Percentiles rank a stretch among this genome's conserved stretches.
These are phyloP conservation scores for Perdix hodgsoniae DNA, from an alignment of 2,797 vertebrate genomes.

Conservation along the genomic window DNA sequence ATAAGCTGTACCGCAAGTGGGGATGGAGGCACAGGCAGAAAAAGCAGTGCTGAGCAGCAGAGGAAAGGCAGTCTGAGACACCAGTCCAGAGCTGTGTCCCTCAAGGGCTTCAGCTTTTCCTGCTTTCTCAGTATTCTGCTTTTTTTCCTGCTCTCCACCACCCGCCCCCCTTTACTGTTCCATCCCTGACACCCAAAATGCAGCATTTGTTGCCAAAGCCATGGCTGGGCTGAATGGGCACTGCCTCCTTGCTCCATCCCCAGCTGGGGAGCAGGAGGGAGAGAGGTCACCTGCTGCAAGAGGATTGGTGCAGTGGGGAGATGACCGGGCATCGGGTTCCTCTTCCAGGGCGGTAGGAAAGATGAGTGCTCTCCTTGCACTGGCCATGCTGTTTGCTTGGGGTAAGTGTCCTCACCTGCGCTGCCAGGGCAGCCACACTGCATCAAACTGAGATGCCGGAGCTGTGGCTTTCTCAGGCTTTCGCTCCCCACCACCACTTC, in stretches of 20 bases:
- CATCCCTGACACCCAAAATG: rapidly evolving
- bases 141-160: background rate
- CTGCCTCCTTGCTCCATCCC: background rate
- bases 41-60: background rate
- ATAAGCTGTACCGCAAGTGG: rapidly evolving
- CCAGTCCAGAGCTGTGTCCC: background rate
- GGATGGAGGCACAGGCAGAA: rapidly evolving
- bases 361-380: background rate
- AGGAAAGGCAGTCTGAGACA: background rate
- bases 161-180: background rate
- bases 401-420: background rate
- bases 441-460: background rate
- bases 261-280: background rate
- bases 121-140: background rate
- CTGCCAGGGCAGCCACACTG: background rate
- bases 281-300: background rate
- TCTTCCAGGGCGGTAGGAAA: background rate
- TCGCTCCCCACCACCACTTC: background rate
- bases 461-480: background rate
- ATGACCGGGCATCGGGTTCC: background rate
- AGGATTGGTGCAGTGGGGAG: background rate
- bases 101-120: rapidly evolving
- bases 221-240: rapidly evolving
- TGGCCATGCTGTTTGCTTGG: background rate
- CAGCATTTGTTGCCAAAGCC: rapidly evolving